These are phyloP conservation scores for Spodoptera frugiperda DNA, from an alignment of 1,140 invertebrate genomes.

Conservation along the genomic window DNA sequence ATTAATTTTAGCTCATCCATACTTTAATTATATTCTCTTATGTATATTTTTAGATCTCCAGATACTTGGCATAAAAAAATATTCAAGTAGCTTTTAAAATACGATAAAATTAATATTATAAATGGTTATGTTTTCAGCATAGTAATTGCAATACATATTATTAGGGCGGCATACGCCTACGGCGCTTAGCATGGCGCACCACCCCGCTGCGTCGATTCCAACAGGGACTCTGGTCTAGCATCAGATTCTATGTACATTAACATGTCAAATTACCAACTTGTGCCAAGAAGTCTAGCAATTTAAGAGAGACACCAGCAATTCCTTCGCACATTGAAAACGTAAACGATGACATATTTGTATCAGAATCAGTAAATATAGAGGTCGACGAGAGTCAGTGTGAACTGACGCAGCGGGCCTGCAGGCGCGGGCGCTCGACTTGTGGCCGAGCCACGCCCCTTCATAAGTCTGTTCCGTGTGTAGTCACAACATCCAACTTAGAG, in stretches of 20 bases:
- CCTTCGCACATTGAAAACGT: neutral
- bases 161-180: neutral
- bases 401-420: too few species aligned
- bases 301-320: neutral
- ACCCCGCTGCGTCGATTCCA: neutral
- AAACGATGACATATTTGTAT: neutral
- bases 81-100: conserved; percentile 47
- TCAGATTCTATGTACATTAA: conserved; percentile 5
- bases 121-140: conserved; percentile 43
- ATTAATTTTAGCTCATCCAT: conserved; percentile 59
- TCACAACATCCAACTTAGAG: conserved; percentile 58
- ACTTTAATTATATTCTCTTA: conserved; percentile 49
- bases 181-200: neutral
- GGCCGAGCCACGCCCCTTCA: neutral
- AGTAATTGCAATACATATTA: conserved; percentile 25
- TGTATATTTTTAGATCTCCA: conserved; percentile 59
- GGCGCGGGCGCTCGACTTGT: neutral
- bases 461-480: conserved; percentile 29
- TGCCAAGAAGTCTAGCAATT: neutral
- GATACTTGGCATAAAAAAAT: conserved; percentile 56
- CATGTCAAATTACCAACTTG: neutral
- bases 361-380: neutral
- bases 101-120: conserved; percentile 40
- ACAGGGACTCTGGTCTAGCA: neutral
- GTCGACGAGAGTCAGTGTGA: neutral